Evolutionary conservation across 2,113 vertebrate species (phyloP), one percentile per base, ranked within the genome.

Genomic region (Platichthys stellatus): DNA sequence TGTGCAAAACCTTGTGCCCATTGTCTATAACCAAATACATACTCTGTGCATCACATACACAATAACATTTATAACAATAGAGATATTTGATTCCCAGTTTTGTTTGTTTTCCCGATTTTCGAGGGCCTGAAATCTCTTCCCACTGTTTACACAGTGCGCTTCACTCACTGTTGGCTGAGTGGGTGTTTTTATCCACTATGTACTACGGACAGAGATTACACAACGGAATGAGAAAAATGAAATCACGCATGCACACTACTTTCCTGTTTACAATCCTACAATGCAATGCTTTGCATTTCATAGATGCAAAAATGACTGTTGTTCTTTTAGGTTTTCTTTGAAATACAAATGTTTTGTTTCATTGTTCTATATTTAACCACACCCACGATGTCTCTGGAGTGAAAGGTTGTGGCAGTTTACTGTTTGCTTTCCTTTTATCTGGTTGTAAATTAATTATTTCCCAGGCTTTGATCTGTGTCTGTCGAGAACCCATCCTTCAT

Each of bases 371-470:
- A 65, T 49, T 18, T 49, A 65, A 15, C 3, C 1, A 10, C 9
- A 49, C 43, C 23, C 43, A 49, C 47, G 26, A 49, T 12, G 23
- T 51, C 63, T 40, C 63, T 12, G 23, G 63, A 26, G 43, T 26
- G 10, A 65, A 17, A 26, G 24, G 14, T 3, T 17, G 23, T 49
- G 45, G 43, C 24, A 43, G 40, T 28, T 1, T 51, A 10, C 17
- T 28, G 45, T 49, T 51, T 65, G 28, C 20, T 51, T 65, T 66
- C 24, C 43, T 66, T 66, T 66, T 9, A 28, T 28, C 17, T 53
- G 10, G 11, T 26, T 18, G 3, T 26, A n/a, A 51, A 51, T n/a
- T 2, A 20, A 65, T 26, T 2, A 49, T 38, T 35, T 67, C 8
- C 13, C 18, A 20, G 47, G 24, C 49, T 67, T 35, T 67, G 49